Base-by-base conservation (phyloP, 23 tunicate genomes). In the Diplosoma virens region DNA sequence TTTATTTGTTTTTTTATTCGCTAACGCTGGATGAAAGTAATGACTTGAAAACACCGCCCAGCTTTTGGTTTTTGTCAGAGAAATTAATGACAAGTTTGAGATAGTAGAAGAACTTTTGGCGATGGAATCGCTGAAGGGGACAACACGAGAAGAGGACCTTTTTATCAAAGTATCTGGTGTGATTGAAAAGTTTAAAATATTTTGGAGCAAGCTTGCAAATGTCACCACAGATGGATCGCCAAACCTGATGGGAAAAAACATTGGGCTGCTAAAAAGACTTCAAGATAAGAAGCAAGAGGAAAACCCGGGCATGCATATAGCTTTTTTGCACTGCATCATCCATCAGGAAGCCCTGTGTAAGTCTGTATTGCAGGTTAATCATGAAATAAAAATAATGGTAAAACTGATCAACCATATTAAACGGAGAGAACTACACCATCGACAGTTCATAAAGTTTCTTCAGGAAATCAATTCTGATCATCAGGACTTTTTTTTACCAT, bases 141-240 rank as follows among this genome's bases (percentile, higher is more conserved):
- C 18, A 73, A 73, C 79, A 7, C 63, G 35, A 50, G 67, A 33
- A 53, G 36, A 73, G 28, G 67, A 73, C 75, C 25, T 73, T 7
- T 73, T 52, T 73, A 14, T 30, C 67, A 22, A 73, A 50, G 23
- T 50, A 20, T 34, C 54, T 35, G 75, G 54, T 34, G 53, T 37
- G 54, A 68, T 68, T 2, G 75, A 68, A 22, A 37, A 54, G 22
- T 26, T 68, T 16, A n/a, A 58, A 58, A 6, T 58, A 58, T 23
- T 21, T 58, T 66, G 73, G 52, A 66, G 48, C 45, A 73, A 37
- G 30, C 67, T 50, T 27, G 35, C 47, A 4, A 53, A 50, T 52
- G 32, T 73, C 79, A 73, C 67, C 65, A 73, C 79, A 9, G 67
- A 73, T 73, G 67, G 79, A 52, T 73, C 64, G 5, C 79, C 79